A percentile compares a stretch with the other conserved stretches of the same genome.
These are phyloP conservation scores for Serranus cabrilla DNA, from an alignment of 2,797 vertebrate species.

Conservation along the genomic window DNA sequence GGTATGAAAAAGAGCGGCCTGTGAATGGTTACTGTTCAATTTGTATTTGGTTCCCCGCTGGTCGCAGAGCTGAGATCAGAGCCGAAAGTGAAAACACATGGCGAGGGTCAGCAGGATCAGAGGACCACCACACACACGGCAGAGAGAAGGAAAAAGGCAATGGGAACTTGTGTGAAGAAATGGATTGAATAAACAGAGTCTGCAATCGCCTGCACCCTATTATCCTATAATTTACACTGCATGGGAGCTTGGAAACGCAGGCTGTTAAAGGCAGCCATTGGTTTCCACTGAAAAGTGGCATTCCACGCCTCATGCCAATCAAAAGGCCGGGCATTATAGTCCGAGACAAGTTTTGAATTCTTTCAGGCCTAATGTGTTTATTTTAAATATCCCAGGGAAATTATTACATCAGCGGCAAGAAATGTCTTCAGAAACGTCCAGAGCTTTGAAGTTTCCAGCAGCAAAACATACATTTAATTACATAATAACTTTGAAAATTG, in stretches of 20 bases:
- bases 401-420: slow-evolving; percentile 93
- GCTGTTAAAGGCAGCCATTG: slow-evolving; percentile 87
- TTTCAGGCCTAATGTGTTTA: slow-evolving; percentile 94
- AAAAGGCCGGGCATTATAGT: slow-evolving; percentile 86
- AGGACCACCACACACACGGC: slow-evolving; percentile 97
- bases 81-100: slow-evolving; percentile 99
- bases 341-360: slow-evolving; percentile 94
- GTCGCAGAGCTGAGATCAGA: slow-evolving; percentile 99
- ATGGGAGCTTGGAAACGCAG: slow-evolving; percentile 91
- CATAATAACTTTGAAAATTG: slow-evolving; percentile 93
- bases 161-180: slow-evolving; percentile 97
- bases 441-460: slow-evolving; percentile 89
- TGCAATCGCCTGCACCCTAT: slow-evolving; percentile 96
- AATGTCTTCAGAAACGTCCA: slow-evolving; percentile 84
- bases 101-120: slow-evolving; percentile 97
- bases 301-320: slow-evolving; percentile 90
- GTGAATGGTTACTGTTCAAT: slow-evolving; percentile 99
- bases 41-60: slow-evolving; percentile 99
- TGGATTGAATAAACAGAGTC: slow-evolving; percentile 98
- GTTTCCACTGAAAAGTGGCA: slow-evolving; percentile 85
- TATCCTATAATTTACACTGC: slow-evolving; percentile 97
- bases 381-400: slow-evolving; percentile 96
- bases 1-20: slow-evolving; percentile 92
- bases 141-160: slow-evolving; percentile 90
- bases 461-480: slow-evolving; percentile 92